phyloP scores from a whole-genome alignment of 2,113 vertebrate species.

The Callopanchax toddi region DNA sequence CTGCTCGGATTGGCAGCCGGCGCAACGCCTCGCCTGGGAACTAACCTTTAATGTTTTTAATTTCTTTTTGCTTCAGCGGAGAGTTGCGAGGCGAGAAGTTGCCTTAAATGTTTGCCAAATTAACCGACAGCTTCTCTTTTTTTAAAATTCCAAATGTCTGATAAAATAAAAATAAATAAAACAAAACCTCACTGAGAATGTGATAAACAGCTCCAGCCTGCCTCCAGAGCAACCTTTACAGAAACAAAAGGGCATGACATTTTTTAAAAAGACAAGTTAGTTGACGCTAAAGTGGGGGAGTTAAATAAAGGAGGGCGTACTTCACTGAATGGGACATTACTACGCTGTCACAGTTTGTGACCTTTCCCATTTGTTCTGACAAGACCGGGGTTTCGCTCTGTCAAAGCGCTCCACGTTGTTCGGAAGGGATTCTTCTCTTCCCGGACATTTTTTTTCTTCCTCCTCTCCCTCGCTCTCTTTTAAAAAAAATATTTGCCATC shows the following conservation, averaged over 20 bases:
- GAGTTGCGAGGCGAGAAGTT: conserved; percentile 12
- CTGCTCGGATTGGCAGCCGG: conserved; percentile 53
- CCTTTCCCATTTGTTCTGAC: conserved; percentile 69
- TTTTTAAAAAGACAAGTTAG: conserved; percentile 47
- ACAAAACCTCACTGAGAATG: too few species aligned
- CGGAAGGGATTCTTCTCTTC: conserved; percentile 50
- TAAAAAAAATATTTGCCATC: conserved; percentile 66
- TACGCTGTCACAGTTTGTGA: conserved; percentile 60
- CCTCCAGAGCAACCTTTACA: conserved; percentile 54
- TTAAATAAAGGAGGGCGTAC: conserved; percentile 56
- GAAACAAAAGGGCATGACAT: conserved; percentile 58
- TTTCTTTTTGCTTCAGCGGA: conserved; percentile 22
- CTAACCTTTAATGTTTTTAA: conserved; percentile 56
- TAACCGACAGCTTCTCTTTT: conserved; percentile 49
- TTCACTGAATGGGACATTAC: conserved; percentile 59
- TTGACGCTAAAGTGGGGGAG: conserved; percentile 41
- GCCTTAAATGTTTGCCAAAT: conserved; percentile 53
- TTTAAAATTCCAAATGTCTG: conserved; percentile 21
- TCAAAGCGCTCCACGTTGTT: conserved; percentile 45
- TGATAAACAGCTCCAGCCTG: conserved; percentile 56
- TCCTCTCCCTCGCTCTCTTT: conserved; percentile 3
- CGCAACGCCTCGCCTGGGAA: conserved; percentile 50
- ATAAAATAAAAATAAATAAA: conserved; percentile 31
- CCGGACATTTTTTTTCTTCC: conserved; percentile 7
- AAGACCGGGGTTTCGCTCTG: conserved; percentile 45